Conservation (phyloP, 2,888 invertebrate genomes). For the Drosophila demipolita region DNA sequence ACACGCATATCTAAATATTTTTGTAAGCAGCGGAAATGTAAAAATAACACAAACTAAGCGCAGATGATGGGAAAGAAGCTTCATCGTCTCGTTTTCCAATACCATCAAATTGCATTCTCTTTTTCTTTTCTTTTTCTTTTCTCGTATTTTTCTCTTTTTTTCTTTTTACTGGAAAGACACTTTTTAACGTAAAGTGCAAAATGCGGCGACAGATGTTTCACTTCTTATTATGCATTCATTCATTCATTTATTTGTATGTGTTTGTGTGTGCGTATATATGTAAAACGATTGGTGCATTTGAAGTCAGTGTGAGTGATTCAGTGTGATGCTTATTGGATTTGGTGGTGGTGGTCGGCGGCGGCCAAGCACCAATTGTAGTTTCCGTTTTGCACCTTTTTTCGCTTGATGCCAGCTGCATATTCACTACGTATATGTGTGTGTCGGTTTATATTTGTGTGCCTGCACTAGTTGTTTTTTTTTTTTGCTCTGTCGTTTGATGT, state of each 20-base stretch:
- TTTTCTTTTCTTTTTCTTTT: conserved; percentile 13
- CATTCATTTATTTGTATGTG: conserved; percentile 34
- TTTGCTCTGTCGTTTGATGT: conserved; percentile 33
- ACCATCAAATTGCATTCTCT: conserved; percentile 28
- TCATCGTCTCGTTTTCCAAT: conserved; percentile 53
- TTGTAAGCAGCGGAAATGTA: conserved; percentile 77
- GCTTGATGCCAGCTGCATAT: conserved; percentile 13
- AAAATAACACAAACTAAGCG: conserved; percentile 71
- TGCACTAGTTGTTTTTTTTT: conserved; percentile 1
- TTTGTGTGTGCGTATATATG: conserved; percentile 11
- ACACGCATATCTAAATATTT: conserved; percentile 62
- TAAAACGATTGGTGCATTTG: conserved; percentile 15
- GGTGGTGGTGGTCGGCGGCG: conserved; percentile 10
- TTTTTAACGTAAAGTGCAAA: conserved; percentile 68
- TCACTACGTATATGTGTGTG: not conserved
- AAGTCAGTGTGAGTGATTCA: conserved; percentile 33
- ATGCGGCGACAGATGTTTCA: conserved; percentile 71
- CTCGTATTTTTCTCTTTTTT: conserved; percentile 17
- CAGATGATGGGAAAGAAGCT: conserved; percentile 46
- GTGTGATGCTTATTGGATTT: conserved; percentile 51
- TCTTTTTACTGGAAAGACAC: conserved; percentile 54
- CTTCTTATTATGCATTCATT: conserved; percentile 49
- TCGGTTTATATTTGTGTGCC: not conserved
- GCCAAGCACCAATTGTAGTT: conserved; percentile 11
- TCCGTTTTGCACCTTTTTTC: conserved; percentile 18